Evolutionary conservation across 2,113 vertebrate genomes (phyloP), one percentile per base, ranked within the genome.

Genomic region (Serilophus lunatus): DNA sequence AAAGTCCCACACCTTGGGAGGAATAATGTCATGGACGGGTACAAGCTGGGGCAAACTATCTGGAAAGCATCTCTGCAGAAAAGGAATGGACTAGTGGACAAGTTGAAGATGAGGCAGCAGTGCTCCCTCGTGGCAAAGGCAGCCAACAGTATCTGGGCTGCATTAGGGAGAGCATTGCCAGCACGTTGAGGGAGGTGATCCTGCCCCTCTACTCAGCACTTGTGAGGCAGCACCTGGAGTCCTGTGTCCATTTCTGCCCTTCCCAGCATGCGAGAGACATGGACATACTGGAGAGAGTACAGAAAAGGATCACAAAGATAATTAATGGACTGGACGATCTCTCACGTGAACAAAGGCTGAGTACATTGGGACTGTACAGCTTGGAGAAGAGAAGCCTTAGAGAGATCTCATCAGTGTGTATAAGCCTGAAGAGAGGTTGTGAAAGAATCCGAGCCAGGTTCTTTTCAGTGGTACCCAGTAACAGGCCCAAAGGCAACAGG

Each of bases 51-150:
- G 44, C 44, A 77, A 85, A 60, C 49, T 66, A 7, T 38, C 45
- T 13, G 22, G 45, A 57, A 86, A 82, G 31, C 24, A 76, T 57
- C 51, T 36, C 69, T 40, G 14, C 2, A 1, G 28, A 25, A 57
- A 36, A 13, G 51, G 75, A 31, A 13, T 42, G 59, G 31, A 16
- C 49, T 23, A 3, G 63, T 20, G 80, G 91, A 72, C 53, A 44
- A 71, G 36, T 44, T 68, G 93, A 88, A 94, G 91, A 69, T 83
- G 83, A 90, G 66, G 88, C 91, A 95, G 96, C 86, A 95, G 86
- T 92, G 89, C 54, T 25, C 86, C 86, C 93, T 96, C 71, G 45
- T 95, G 94, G 94, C 71, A 95, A 77, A 92, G 61, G 11, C 3
- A 0, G 70, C 82, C 88, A 79, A 64, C 61, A 44, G 40, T 54